Base-by-base conservation (phyloP, 2,113 vertebrate genomes). In the Buteo buteo region DNA sequence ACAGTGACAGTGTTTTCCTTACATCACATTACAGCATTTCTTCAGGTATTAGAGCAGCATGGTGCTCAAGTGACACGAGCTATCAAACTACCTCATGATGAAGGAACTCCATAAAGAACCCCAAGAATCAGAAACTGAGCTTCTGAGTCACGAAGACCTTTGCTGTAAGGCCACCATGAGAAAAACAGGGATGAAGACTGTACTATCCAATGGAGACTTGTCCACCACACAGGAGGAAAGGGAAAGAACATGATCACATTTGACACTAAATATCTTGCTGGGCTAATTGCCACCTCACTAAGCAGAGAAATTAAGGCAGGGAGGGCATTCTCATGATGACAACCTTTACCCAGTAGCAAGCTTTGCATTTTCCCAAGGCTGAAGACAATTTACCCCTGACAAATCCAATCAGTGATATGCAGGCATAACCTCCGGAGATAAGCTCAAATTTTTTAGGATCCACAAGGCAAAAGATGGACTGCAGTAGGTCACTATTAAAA, bases 401-500 rank as follows among this genome's bases (percentile, higher is more conserved):
- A 95, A 73, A 95, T 47, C 36, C 59, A 84, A 90, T 93, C 70
- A 94, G 78, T 28, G 67, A 80, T 65, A 64, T 5, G 20, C 15
- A 73, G 93, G 80, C 93, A 4, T 67, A 82, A 80, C 87, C 74
- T 94, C 90, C 0, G 1, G 84, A 94, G 72, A 76, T 67, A 50
- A 93, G 32, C 74, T 78, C 70, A 42, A 12, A 9, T 26, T 69
- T 93, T 95, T 94, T 55, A 89, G 77, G 85, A 49, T 40, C 11
- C 66, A 77, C 16, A 42, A 67, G 64, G 79, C 26, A 87, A 88
- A 80, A 88, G 73, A 88, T 26, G 59, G 70, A 93, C 71, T 90
- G 59, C 81, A 89, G 72, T 88, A 94, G 79, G 58, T 89, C 89
- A 97, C 19, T 55, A 59, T 65, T 61, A 90, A 97, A 97, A 95